These are phyloP conservation scores for Cinara cedri DNA, from an alignment of 2,888 invertebrate species.

Conservation along the genomic window DNA sequence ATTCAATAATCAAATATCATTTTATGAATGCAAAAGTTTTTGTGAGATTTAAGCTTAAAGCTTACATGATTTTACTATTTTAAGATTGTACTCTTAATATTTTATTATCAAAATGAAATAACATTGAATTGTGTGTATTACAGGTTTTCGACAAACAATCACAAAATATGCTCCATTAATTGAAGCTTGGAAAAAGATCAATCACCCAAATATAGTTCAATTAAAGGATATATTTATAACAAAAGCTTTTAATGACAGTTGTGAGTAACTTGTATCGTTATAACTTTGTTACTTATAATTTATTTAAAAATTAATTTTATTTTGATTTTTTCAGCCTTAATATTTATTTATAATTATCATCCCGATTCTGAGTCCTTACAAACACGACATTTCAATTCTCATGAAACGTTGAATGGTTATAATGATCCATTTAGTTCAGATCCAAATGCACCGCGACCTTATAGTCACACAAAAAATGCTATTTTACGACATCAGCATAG, in stretches of 20 bases:
- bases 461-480: constrained; percentile 82
- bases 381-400: constrained; percentile 77
- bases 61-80: not conserved
- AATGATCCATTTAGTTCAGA: constrained; percentile 81
- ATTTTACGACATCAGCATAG: constrained; percentile 75
- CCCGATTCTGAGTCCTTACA: constrained; percentile 88
- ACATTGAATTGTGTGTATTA: constrained; percentile 59
- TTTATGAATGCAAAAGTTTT: not conserved
- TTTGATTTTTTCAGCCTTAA: constrained; percentile 73
- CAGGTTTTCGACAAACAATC: constrained; percentile 80
- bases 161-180: constrained; percentile 84
- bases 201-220: constrained; percentile 93
- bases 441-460: constrained; percentile 79
- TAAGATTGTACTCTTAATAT: not conserved
- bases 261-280: constrained; percentile 67
- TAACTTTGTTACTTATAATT: not conserved
- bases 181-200: constrained; percentile 93
- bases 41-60: not conserved
- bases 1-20: not conserved
- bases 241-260: constrained; percentile 94
- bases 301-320: constrained; percentile 10
- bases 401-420: constrained; percentile 68
- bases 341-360: constrained; percentile 96
- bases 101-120: not conserved
- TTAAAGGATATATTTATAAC: constrained; percentile 92